Evolutionary conservation across 2,113 vertebrate genomes (phyloP).

Genomic region (Dasyurus viverrinus): DNA sequence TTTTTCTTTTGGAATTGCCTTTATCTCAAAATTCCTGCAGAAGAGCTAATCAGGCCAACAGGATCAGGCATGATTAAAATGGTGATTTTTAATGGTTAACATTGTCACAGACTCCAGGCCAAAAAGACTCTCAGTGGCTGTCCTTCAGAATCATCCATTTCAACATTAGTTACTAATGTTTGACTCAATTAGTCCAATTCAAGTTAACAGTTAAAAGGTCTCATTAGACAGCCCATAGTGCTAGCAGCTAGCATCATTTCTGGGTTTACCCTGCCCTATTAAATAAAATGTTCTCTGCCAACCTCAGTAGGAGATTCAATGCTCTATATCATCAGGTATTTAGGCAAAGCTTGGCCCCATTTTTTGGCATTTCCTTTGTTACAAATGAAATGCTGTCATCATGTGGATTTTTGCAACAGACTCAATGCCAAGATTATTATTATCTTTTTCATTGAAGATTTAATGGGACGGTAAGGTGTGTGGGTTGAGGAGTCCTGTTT

Average conservation of each 20-base stretch:
- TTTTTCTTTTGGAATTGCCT: not conserved
- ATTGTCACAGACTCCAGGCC: not conserved
- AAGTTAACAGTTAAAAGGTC: not conserved
- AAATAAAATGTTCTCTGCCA: not conserved
- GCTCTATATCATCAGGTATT: not conserved
- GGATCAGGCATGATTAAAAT: not conserved
- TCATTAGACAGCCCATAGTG: not conserved
- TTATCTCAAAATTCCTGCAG: not conserved
- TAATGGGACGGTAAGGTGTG: not conserved
- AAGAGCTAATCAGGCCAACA: not conserved
- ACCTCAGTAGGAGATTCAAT: not conserved
- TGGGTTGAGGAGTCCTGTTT: not conserved
- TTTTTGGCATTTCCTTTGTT: not conserved
- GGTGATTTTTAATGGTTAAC: not conserved
- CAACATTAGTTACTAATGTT: not conserved
- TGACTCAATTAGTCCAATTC: not conserved
- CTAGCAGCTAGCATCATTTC: not conserved
- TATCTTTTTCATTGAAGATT: not conserved
- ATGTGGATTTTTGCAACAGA: not conserved
- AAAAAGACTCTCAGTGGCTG: not conserved
- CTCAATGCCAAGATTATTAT: constrained; percentile 1
- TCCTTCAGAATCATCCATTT: not conserved
- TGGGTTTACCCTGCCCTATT: not conserved
- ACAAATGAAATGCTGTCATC: not conserved
- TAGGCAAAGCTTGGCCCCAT: not conserved